phyloP scores from a whole-genome alignment of 2,797 vertebrate species.

The Echeneis naucrates region DNA sequence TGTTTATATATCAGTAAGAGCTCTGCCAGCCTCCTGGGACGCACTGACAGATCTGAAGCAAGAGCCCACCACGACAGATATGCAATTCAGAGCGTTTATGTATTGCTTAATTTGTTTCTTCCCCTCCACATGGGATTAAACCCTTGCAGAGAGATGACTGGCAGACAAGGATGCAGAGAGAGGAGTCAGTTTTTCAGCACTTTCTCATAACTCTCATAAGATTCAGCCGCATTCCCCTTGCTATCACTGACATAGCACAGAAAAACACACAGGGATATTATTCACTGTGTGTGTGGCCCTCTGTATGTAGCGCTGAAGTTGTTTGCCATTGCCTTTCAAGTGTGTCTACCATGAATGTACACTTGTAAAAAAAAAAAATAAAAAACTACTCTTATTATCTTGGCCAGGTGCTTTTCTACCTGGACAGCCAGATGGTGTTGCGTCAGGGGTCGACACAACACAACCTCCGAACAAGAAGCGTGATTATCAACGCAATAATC shows the following conservation, averaged over 20 bases:
- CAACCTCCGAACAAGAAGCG: constrained; percentile 23
- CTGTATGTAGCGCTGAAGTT: constrained; percentile 8
- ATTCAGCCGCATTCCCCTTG: constrained; percentile 27
- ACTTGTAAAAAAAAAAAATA: background rate
- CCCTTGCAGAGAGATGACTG: constrained; percentile 62
- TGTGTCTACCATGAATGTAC: background rate
- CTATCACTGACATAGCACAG: constrained; percentile 1
- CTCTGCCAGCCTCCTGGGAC: constrained; percentile 43
- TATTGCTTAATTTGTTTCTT: constrained; percentile 71
- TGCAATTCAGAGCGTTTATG: constrained; percentile 60
- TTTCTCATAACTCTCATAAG: constrained; percentile 6
- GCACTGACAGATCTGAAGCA: constrained; percentile 43
- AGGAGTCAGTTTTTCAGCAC: constrained; percentile 48
- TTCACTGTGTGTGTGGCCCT: constrained; percentile 13
- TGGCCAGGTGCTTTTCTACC: background rate
- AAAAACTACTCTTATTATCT: background rate
- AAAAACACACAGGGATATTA: constrained; percentile 28
- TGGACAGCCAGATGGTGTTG: background rate
- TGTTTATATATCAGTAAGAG: constrained; percentile 55
- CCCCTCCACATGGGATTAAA: constrained; percentile 48
- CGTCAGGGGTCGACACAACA: constrained; percentile 3
- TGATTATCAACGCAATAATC: constrained; percentile 21
- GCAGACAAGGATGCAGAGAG: constrained; percentile 38
- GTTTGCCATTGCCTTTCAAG: constrained; percentile 24
- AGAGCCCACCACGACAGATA: constrained; percentile 45